These are phyloP conservation scores for Aphelocoma coerulescens DNA, from an alignment of 2,113 vertebrate genomes.

Conservation along the genomic window DNA sequence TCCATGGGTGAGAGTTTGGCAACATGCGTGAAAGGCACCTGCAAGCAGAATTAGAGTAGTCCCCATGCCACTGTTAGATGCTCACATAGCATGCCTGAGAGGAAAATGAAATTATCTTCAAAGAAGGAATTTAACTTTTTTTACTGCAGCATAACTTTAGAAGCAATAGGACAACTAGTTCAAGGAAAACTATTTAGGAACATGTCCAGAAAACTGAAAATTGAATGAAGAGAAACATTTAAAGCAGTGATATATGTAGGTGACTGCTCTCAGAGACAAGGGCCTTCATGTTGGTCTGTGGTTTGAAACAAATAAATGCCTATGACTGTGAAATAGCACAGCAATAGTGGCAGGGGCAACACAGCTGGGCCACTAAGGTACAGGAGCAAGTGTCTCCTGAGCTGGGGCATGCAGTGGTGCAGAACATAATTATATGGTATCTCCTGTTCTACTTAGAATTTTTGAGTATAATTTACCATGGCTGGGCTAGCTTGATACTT, in stretches of 20 bases:
- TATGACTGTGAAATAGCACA: neutral
- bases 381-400: neutral
- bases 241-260: neutral
- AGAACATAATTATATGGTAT: neutral
- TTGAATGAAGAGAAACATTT: neutral
- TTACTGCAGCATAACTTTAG: neutral
- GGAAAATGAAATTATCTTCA: neutral
- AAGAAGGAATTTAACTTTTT: neutral
- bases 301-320: neutral
- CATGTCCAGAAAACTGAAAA: neutral
- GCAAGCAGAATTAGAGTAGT: neutral
- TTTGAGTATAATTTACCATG: neutral
- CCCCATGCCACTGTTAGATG: neutral
- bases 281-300: neutral
- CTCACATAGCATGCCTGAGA: neutral
- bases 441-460: neutral
- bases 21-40: neutral
- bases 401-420: neutral
- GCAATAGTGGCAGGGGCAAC: neutral
- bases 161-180: neutral
- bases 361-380: neutral
- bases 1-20: neutral
- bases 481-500: neutral
- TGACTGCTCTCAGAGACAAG: neutral
- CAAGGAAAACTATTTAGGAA: neutral